These are phyloP conservation scores for Athalia rosae DNA, from an alignment of 2,888 invertebrate genomes.

Conservation along the genomic window DNA sequence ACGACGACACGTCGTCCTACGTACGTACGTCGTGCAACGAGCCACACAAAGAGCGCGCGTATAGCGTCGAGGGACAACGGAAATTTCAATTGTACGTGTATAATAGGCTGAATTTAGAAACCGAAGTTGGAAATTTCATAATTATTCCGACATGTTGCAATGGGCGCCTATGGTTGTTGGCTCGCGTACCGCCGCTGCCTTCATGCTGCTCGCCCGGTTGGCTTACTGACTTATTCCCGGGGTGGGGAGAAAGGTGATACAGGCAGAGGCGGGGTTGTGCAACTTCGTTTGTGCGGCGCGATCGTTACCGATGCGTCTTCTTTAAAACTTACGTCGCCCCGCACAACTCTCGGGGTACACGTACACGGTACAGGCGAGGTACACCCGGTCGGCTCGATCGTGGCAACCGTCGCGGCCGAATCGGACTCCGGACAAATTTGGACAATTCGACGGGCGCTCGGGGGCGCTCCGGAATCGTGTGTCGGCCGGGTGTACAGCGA, in stretches of 20 bases:
- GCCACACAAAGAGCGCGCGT: background rate
- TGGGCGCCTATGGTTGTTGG: constrained; percentile 58
- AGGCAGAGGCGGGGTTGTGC: constrained; percentile 67
- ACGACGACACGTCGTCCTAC: background rate
- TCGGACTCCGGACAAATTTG: too few species aligned
- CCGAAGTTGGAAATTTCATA: constrained; percentile 70
- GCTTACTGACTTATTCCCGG: constrained; percentile 45
- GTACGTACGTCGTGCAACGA: background rate
- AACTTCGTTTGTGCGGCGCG: constrained; percentile 60
- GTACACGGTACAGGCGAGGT: too few species aligned
- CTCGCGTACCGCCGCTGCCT: constrained; percentile 12
- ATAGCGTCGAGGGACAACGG: constrained; percentile 42
- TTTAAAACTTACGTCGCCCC: constrained; percentile 56
- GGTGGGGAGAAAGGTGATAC: constrained; percentile 69
- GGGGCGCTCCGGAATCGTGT: too few species aligned
- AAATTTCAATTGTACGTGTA: constrained; percentile 49
- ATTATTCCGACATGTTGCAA: constrained; percentile 72
- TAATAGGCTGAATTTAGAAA: constrained; percentile 67
- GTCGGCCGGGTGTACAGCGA: too few species aligned
- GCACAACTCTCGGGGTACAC: too few species aligned
- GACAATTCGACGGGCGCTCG: too few species aligned
- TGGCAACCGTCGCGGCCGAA: too few species aligned
- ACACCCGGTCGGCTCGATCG: too few species aligned
- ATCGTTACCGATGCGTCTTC: constrained; percentile 59
- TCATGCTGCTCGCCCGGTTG: constrained; percentile 50